Evolutionary conservation across 2,797 vertebrate species (phyloP), one percentile per base, ranked within the genome.

Genomic region (Gadopsis bispinosus): DNA sequence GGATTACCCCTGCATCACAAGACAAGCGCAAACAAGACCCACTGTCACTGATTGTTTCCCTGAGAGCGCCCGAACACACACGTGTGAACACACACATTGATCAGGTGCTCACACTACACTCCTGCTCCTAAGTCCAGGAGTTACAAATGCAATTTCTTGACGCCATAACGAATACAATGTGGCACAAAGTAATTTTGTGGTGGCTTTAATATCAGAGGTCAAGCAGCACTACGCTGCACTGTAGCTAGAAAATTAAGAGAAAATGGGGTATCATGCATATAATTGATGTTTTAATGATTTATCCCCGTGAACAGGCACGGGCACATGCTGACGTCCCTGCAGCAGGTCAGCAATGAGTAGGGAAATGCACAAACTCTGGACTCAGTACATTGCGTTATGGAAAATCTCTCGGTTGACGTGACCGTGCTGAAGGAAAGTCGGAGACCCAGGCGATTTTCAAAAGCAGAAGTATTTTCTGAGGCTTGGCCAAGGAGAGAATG

Each of bases 21-120:
- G 90, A 93, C 91, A 87, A 77, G 79, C 85, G 72, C 87, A 83
- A 87, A 92, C 88, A 89, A 81, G 88, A 84, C 77, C 81, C 61
- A 62, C 79, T 90, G 91, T 92, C 91, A 81, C 83, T 73, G 69
- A 77, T 77, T 75, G 85, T 93, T 91, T 92, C 79, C 47, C 48
- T n/a, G 37, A 70, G 69, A 75, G 26, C 37, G 1, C 43, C 17
- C 43, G 20, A 31, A 75, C 64, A 51, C 60, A 14, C 54, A 55
- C 2, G 26, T 26, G 26, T 22, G 19, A 55, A 80, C 69, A 64
- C 71, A 72, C 31, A 62, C 16, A 29, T 3, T 61, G 59, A 55
- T 76, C 61, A 72, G 37, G 60, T 35, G 33, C 54, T 62, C 13
- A 17, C 16, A 14, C 22, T 47, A 14, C 31, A 11, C 64, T 39